Evolutionary conservation across 1,140 invertebrate genomes (phyloP).

Genomic region (Plectrocnemia conspersa): DNA sequence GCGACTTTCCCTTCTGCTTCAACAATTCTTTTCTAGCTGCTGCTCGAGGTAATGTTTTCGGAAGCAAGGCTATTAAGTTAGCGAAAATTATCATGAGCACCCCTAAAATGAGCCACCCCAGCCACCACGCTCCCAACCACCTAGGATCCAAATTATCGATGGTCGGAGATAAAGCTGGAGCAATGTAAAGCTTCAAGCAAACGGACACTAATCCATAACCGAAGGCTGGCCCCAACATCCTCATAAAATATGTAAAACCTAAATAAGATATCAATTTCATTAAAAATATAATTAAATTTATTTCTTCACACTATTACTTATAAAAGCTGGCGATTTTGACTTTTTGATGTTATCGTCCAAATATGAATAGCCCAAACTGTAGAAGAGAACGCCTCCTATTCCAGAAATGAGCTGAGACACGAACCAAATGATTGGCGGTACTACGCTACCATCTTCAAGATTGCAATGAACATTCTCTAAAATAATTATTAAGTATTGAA

Average conservation of each 20-base stretch:
- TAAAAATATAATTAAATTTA: constrained; percentile 4
- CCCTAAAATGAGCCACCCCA: constrained; percentile 72
- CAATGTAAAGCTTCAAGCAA: constrained; percentile 65
- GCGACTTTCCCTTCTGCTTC: constrained; percentile 40
- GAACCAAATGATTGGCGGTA: constrained; percentile 58
- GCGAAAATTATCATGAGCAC: constrained; percentile 58
- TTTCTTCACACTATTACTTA: constrained; percentile 46
- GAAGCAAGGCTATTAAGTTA: constrained; percentile 60
- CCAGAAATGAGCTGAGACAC: constrained; percentile 63
- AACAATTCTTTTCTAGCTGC: constrained; percentile 52
- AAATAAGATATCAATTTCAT: constrained; percentile 26
- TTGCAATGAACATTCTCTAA: constrained; percentile 45
- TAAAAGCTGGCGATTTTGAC: constrained; percentile 61
- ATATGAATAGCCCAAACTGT: constrained; percentile 64
- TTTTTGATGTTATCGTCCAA: constrained; percentile 69
- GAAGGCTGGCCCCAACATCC: constrained; percentile 67
- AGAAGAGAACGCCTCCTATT: constrained; percentile 61
- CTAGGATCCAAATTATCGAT: constrained; percentile 65
- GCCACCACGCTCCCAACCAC: constrained; percentile 76
- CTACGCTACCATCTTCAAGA: constrained; percentile 54
- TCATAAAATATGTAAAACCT: constrained; percentile 65
- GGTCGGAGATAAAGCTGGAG: constrained; percentile 61
- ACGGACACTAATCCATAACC: constrained; percentile 67
- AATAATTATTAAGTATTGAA: constrained; percentile 13
- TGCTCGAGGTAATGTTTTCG: constrained; percentile 59